Evolutionary conservation across 2,113 vertebrate species (phyloP).

Genomic region (Polyodon spathula): DNA sequence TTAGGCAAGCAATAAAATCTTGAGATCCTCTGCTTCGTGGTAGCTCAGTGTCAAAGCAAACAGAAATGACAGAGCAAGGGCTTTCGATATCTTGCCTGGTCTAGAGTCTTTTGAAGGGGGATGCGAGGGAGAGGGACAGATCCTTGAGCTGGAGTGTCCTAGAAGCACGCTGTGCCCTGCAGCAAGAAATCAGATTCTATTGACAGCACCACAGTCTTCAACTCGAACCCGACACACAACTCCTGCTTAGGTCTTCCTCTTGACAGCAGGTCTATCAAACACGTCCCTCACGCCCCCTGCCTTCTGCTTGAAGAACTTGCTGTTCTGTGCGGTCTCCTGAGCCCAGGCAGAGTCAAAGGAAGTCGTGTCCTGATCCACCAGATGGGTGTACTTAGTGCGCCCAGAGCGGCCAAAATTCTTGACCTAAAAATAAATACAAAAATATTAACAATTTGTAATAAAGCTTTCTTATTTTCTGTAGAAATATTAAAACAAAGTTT

Average conservation of each 20-base stretch:
- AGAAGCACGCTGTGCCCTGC: too few species aligned
- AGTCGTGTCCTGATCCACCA: slow-evolving; percentile 97
- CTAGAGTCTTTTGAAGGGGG: too few species aligned
- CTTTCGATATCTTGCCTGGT: too few species aligned
- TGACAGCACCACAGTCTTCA: too few species aligned
- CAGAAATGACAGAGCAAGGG: too few species aligned
- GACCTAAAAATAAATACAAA: slow-evolving; percentile 55
- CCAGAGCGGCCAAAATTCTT: slow-evolving; percentile 97
- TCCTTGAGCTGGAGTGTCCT: neutral
- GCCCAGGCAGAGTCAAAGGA: slow-evolving; percentile 98
- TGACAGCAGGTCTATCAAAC: slow-evolving; percentile 84
- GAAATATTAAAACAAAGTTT: neutral
- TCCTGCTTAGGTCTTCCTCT: slow-evolving; percentile 70
- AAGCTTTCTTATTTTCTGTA: neutral
- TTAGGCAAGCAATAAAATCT: too few species aligned
- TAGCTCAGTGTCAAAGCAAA: too few species aligned
- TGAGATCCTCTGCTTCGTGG: too few species aligned
- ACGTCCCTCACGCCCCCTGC: slow-evolving; percentile 87
- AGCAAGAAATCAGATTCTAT: too few species aligned
- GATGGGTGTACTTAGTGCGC: slow-evolving; percentile 91
- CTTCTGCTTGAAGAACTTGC: slow-evolving; percentile 97
- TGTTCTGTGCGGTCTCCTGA: slow-evolving; percentile 93
- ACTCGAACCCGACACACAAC: neutral
- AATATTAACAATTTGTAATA: neutral
- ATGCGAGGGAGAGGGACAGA: neutral